Conservation (phyloP, 2,797 vertebrate species). For the Benthosema pterotum region DNA sequence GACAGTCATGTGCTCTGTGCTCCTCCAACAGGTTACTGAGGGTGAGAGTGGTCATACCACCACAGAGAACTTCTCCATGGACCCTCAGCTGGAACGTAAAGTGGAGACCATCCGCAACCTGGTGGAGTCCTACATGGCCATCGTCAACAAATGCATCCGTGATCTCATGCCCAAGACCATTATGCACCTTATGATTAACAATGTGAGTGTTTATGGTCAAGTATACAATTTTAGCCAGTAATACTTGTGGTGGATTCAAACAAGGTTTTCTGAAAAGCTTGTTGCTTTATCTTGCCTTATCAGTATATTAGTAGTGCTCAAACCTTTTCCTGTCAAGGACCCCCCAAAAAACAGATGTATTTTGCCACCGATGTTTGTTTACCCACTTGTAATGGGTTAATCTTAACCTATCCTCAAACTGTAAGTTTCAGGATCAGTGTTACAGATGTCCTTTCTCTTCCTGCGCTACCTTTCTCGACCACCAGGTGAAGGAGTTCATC, state of each 20-base stretch:
- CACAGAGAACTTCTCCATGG: conserved; percentile 95
- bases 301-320: too few species aligned
- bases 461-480: conserved; percentile 12
- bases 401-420: too few species aligned
- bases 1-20: background rate
- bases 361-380: too few species aligned
- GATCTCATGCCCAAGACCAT: conserved; percentile 99
- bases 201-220: conserved; percentile 75
- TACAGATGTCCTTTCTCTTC: too few species aligned
- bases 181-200: conserved; percentile 97
- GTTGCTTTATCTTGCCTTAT: too few species aligned
- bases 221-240: background rate
- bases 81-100: conserved; percentile 96
- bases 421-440: too few species aligned
- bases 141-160: conserved; percentile 96
- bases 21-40: conserved; percentile 78
- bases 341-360: too few species aligned
- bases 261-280: too few species aligned
- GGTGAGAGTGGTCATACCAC: conserved; percentile 86
- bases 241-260: too few species aligned
- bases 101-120: conserved; percentile 97
- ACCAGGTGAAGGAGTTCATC: conserved; percentile 95
- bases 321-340: too few species aligned
- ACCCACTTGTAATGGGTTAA: too few species aligned
- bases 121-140: conserved; percentile 98